Evolutionary conservation across 2,888 invertebrate genomes (phyloP).

Genomic region (Agrenia bidenticulata): DNA sequence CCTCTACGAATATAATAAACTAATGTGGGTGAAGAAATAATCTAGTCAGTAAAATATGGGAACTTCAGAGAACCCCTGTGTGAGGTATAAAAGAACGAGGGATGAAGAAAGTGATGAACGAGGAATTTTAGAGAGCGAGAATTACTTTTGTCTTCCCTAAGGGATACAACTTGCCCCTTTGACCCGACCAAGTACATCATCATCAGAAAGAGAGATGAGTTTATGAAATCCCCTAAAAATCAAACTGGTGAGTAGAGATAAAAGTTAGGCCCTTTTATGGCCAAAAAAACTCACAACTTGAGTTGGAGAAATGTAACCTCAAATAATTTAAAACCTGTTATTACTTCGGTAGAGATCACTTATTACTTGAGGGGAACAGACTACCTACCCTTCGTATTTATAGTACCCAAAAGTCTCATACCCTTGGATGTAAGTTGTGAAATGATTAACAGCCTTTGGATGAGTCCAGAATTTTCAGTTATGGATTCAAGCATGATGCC

Average conservation of each 20-base stretch:
- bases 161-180: conserved; percentile 29
- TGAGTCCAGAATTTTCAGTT: no score
- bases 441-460: no score
- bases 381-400: no score
- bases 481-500: no score
- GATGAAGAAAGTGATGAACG: conserved; percentile 6
- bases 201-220: conserved; percentile 12
- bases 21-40: no score
- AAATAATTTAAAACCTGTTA: background rate
- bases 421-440: no score
- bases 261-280: conserved; percentile 8
- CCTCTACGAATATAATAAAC: no score
- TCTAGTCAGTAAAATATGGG: no score
- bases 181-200: conserved; percentile 43
- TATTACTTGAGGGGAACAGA: no score
- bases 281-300: background rate
- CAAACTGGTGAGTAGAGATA: background rate
- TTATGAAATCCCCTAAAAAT: background rate
- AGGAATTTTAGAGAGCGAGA: conserved; percentile 23
- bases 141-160: conserved; percentile 18
- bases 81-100: conserved; percentile 11
- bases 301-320: conserved; percentile 2
- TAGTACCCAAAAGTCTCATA: no score
- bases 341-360: no score
- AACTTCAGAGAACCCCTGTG: conserved; percentile 6